phyloP scores from a whole-genome alignment of 1,140 invertebrate species.

The Neodiprion fabricii region DNA sequence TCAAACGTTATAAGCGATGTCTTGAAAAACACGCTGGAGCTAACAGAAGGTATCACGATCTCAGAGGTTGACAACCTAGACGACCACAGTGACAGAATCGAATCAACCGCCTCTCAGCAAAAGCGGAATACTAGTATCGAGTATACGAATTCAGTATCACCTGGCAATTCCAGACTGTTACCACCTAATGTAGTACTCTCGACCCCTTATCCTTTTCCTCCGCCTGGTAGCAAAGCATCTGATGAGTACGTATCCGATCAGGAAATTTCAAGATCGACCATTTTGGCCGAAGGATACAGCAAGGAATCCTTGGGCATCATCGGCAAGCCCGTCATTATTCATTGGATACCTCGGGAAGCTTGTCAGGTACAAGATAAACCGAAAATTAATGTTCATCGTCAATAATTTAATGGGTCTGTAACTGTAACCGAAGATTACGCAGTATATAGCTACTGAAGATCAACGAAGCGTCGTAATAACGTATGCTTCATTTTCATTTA shows the following conservation, averaged over 20 bases:
- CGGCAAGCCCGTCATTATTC: background rate
- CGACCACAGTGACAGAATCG: background rate
- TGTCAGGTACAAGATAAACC: background rate
- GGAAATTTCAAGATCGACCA: background rate
- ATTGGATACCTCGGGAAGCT: background rate
- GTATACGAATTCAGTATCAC: background rate
- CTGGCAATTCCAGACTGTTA: background rate
- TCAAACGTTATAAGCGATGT: background rate
- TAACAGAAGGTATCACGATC: background rate
- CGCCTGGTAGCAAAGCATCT: background rate
- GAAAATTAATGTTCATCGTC: too few relatives aligned
- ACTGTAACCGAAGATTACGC: too few relatives aligned
- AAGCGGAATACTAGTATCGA: background rate
- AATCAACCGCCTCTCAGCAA: background rate
- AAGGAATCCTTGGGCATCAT: background rate
- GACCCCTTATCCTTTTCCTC: background rate
- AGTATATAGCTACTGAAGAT: too few relatives aligned
- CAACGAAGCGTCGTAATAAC: too few relatives aligned
- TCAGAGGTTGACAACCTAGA: background rate
- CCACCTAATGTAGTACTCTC: background rate
- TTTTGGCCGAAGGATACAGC: constrained; percentile 1
- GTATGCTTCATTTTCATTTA: background rate
- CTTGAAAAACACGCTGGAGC: background rate
- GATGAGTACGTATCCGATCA: background rate
- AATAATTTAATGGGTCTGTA: too few relatives aligned